Evolutionary conservation across 2,888 invertebrate genomes (phyloP), one percentile per base, ranked within the genome.

Genomic region (Drosophila kanekoi): DNA sequence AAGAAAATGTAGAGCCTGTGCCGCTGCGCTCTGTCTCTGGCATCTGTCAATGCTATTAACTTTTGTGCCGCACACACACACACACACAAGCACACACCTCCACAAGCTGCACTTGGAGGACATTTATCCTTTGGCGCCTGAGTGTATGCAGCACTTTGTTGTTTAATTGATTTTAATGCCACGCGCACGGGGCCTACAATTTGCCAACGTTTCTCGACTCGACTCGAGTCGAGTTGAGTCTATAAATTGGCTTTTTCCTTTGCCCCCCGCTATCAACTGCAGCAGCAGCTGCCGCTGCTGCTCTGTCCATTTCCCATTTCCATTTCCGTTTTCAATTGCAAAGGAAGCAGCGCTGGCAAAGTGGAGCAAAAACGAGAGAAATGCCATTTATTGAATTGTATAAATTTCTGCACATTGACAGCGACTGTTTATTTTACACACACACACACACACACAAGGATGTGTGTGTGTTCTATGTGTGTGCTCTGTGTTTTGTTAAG

Each of bases 381-480:
- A 83, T 83, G 70, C 87, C 83, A 89, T 89, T 88, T 89, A 89
- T 89, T 88, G 89, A 89, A 88, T 89, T 88, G 88, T 87, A 89
- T 85, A 89, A 89, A 89, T 88, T 89, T 87, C 76, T 81, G 74
- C 72, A 74, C 79, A 81, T 73, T 80, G 83, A 87, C 89, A 84
- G 73, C 72, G 71, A 78, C 73, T 88, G 86, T 86, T 86, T 88
- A 86, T 87, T 81, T 75, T 75, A 68, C 65, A 73, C 67, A 77
- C 65, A 81, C 71, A 71, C 67, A 63, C 58, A 52, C 56, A 61
- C 35, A 65, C 48, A 59, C 62, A 45, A 32, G 32, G 49, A 53
- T n/a, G 1, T 60, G 54, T 67, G 45, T 64, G 59, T 48, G 35
- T 57, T 20, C 20, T 23, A 23, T 23, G 40, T 59, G 37, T 40